Base-by-base conservation (phyloP, 2,797 vertebrate species). In the Pterois miles region DNA sequence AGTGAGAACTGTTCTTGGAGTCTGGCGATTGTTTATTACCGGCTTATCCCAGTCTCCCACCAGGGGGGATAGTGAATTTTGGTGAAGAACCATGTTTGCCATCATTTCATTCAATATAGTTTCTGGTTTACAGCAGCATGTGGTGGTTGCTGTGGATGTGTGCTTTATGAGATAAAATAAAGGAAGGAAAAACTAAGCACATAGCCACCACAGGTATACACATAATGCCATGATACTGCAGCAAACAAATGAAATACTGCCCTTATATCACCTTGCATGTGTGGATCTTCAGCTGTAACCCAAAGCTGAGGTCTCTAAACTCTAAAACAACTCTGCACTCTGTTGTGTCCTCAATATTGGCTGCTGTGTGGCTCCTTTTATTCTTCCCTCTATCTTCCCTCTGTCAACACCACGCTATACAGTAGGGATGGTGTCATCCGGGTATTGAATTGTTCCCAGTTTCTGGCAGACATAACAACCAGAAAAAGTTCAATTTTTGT, bases 401-500 rank as follows among this genome's bases (percentile, higher is more conserved):
- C 75, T 71, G 84, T 88, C 85, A 85, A 88, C 84, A 69, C 58
- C 31, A 43, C 5, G 52, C 81, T 43, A 43, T 68, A 65, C 88
- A 79, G 85, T n/a, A 7, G 86, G 84, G 87, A 90, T n/a, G 81
- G 74, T 48, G 78, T 84, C 88, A 83, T 66, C 14, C 34, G 86
- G 83, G 88, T 74, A 88, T 78, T 88, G 78, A 85, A 88, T 83
- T 85, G 83, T 89, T 89, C 83, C 78, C 72, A 1, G 43, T 72
- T 74, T 82, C 72, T 83, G 77, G 78, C 83, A 86, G 76, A 88
- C 76, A 85, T 23, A 85, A 84, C 60, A 60, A 69, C 67, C 25
- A 23, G 74, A 81, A 79, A 76, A 86, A 89, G 84, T 86, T 84
- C 56, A 54, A 67, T 88, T 64, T 86, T 43, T 85, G 82, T 91